Base-by-base conservation (phyloP, 2,113 vertebrate genomes). In the Scortum barcoo region DNA sequence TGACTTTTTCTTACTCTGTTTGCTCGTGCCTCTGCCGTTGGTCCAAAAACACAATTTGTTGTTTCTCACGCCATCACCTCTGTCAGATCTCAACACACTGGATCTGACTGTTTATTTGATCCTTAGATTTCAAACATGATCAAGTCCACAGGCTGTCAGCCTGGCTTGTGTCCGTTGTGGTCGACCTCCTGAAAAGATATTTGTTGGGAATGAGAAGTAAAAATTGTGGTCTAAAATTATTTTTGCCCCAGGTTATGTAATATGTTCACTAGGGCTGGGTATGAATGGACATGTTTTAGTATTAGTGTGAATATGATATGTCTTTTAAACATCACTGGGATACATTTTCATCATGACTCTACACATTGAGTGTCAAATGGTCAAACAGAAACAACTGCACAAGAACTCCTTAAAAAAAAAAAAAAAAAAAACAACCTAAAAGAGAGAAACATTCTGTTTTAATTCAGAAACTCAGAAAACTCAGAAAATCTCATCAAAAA, bases 21-120 rank as follows among this genome's bases (percentile, higher is more conserved):
- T 61, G 76, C 30, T 16, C 28, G 30, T 61, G 28, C n/a, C 62
- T 81, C 62, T 61, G 48, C 40, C 65, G 26, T 73, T 10, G 9
- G 10, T 61, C 24, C 19, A 72, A 11, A 80, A 42, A 63, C 65
- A 67, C 48, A 36, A 22, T 56, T 44, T 36, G 19, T 9, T 42
- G 36, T 65, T 73, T 20, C 22, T 36, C 44, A n/a, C 76, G 19
- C 11, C 19, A 38, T 63, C 14, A 16, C 51, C 38, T 22, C n/a
- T 28, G 46, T 16, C 62, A 66, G 46, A 72, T 68, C 62, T 36
- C 3, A 16, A 77, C 50, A 30, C 19, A 57, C 30, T 19, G 10
- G 62, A 68, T 83, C 7, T 53, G 14, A 9, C 33, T 58, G 10
- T 58, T 13, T 57, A 40, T 50, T 48, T 20, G 16, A 2, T 44